Conservation (phyloP, 2,888 invertebrate species). For the Phyllotreta cruciferae region DNA sequence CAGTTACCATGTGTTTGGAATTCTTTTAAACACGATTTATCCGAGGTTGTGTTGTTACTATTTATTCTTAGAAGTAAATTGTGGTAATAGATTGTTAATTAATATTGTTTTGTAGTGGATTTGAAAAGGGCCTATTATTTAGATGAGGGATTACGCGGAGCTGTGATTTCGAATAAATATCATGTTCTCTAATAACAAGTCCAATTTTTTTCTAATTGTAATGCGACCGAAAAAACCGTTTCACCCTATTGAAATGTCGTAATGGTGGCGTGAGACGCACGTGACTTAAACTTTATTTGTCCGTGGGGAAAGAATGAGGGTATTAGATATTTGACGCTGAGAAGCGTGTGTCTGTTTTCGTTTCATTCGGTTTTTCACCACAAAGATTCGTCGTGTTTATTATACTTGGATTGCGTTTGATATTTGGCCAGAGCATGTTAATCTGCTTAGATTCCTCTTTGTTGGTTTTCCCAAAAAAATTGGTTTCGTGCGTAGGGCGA, state of each 20-base stretch:
- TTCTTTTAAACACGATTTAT: too few species aligned
- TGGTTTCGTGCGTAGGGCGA: constrained; percentile 7
- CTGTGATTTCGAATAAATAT: constrained; percentile 36
- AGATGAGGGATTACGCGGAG: constrained; percentile 12
- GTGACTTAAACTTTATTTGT: constrained; percentile 52
- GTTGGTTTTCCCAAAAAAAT: constrained; percentile 24
- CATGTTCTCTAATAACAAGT: constrained; percentile 46
- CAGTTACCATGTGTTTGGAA: too few species aligned
- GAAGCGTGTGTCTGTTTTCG: constrained; percentile 58
- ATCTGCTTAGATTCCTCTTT: constrained; percentile 28
- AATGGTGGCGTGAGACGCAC: constrained; percentile 49
- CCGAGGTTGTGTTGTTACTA: too few species aligned
- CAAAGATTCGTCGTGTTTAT: constrained; percentile 49
- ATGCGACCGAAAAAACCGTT: constrained; percentile 44
- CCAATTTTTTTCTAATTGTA: constrained; percentile 41
- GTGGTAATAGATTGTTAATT: too few species aligned
- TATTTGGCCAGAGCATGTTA: constrained; percentile 46
- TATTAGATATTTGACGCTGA: constrained; percentile 56
- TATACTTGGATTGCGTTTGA: constrained; percentile 51
- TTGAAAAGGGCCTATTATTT: not conserved
- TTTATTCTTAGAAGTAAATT: too few species aligned
- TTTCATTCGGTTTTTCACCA: constrained; percentile 57
- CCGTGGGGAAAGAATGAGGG: constrained; percentile 47
- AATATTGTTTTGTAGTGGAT: constrained; percentile 1
- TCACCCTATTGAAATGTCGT: constrained; percentile 47